These are phyloP conservation scores for Rhizomys pruinosus DNA, from an alignment of 2,113 vertebrate genomes.

Conservation along the genomic window DNA sequence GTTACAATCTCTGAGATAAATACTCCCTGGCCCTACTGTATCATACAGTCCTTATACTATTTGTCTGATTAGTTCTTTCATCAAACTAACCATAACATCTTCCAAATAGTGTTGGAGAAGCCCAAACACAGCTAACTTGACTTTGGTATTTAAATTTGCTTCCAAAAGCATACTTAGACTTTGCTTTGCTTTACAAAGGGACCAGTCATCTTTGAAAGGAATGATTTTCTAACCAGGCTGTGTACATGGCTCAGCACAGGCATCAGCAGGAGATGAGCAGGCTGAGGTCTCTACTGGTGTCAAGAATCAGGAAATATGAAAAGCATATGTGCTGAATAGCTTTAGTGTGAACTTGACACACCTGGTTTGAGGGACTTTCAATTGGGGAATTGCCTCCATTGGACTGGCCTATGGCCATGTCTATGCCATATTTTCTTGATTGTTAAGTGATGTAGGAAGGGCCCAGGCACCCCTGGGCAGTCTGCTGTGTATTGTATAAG, in stretches of 20 bases:
- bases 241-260: neutral
- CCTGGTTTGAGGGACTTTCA: no score
- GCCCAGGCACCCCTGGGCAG: no score
- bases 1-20: constrained; percentile 7
- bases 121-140: neutral
- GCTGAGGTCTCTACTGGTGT: neutral
- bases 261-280: neutral
- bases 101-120: neutral
- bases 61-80: neutral
- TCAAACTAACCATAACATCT: neutral
- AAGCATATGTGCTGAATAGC: neutral
- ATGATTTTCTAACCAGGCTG: neutral
- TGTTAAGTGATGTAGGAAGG: no score
- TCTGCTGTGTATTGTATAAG: no score
- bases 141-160: constrained; percentile 36
- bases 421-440: no score
- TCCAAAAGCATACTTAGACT: neutral
- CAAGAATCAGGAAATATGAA: neutral
- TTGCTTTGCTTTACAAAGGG: constrained; percentile 11
- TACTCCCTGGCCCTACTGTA: neutral
- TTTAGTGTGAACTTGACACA: no score
- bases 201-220: neutral
- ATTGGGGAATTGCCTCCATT: no score
- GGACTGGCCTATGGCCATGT: no score
- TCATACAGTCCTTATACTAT: neutral